Conservation (phyloP, 2,797 vertebrate genomes). For the Melanotaenia maccullochi region DNA sequence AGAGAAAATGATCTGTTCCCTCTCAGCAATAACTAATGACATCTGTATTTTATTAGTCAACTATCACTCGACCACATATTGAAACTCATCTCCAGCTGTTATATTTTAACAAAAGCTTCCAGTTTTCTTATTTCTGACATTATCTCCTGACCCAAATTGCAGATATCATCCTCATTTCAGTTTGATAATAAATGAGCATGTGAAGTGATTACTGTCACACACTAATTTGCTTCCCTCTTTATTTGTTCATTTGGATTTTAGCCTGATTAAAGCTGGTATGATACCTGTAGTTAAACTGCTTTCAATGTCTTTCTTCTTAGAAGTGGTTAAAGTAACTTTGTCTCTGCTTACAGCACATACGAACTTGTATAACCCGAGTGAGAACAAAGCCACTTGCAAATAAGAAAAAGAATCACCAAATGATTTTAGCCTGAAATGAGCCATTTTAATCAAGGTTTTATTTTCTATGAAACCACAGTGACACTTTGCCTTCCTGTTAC, state of each 20-base stretch:
- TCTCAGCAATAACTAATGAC: too few species aligned
- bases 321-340: background rate
- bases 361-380: background rate
- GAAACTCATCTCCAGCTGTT: background rate
- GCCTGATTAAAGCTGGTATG: conserved; percentile 15
- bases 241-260: conserved; percentile 15
- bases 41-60: background rate
- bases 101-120: background rate
- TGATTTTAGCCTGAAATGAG: background rate
- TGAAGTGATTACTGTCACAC: conserved; percentile 32
- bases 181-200: conserved; percentile 16
- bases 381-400: background rate
- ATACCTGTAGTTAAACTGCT: background rate
- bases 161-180: background rate
- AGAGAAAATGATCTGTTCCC: background rate
- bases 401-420: background rate
- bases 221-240: conserved; percentile 14
- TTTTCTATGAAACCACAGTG: background rate
- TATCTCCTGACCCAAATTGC: conserved; percentile 13
- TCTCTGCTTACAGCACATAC: background rate
- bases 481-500: background rate
- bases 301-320: background rate
- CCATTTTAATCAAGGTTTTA: background rate
- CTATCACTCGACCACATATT: background rate
- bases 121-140: conserved; percentile 15